Conservation (phyloP, 2,113 vertebrate genomes). For the Aptenodytes forsteri region DNA sequence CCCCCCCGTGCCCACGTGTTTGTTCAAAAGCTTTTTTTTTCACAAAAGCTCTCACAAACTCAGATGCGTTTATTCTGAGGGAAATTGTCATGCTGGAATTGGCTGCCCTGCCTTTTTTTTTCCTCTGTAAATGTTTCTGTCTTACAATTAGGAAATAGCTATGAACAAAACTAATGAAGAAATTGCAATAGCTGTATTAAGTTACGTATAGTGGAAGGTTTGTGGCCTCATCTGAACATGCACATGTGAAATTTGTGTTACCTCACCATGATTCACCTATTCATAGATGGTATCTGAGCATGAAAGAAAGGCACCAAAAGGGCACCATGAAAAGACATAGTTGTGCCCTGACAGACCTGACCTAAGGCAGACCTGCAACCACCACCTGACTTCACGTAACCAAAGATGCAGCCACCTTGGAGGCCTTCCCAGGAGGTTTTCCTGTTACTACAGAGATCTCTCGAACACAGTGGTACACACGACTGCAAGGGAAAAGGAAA, state of each 20-base stretch:
- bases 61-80: neutral
- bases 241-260: accelerated
- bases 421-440: neutral
- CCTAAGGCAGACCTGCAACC: neutral
- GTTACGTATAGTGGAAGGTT: neutral
- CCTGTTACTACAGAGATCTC: neutral
- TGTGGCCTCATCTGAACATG: neutral
- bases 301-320: neutral
- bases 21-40: neutral
- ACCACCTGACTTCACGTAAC: accelerated
- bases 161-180: neutral
- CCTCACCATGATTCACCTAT: neutral
- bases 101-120: neutral
- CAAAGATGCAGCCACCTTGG: neutral
- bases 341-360: neutral
- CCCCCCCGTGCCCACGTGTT: neutral
- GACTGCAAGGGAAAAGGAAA: neutral
- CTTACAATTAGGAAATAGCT: neutral
- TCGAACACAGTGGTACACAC: neutral
- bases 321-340: neutral
- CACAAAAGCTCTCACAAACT: neutral
- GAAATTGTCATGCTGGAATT: neutral
- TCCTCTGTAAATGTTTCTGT: neutral
- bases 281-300: neutral
- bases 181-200: neutral